Percentiles rank a stretch among this genome's conserved stretches.
These are phyloP conservation scores for Plagiodera versicolora DNA, from an alignment of 2,888 invertebrate genomes.

Conservation along the genomic window DNA sequence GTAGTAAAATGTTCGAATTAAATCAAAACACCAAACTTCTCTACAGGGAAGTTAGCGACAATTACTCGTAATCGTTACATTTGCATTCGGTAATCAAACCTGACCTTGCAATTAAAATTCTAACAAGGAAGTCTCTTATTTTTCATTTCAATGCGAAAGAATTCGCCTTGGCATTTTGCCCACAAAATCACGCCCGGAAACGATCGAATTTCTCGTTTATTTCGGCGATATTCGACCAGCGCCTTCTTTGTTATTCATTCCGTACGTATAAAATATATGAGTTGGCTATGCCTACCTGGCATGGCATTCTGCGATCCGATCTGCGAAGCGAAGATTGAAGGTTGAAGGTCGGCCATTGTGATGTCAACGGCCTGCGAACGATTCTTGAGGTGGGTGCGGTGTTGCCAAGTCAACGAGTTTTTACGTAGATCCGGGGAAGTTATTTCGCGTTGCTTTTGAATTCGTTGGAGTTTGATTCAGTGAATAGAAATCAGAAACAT, in stretches of 20 bases:
- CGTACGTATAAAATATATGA: too few species aligned
- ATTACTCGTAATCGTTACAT: too few species aligned
- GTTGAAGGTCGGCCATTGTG: constrained; percentile 55
- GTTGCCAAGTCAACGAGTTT: too few species aligned
- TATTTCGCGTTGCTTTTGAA: too few species aligned
- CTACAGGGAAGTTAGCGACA: too few species aligned
- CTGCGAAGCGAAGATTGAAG: constrained; percentile 41
- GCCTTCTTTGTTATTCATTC: constrained; percentile 25
- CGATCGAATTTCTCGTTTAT: constrained; percentile 22
- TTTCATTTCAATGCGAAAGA: constrained; percentile 3
- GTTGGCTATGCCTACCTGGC: constrained; percentile 40
- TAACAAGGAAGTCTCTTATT: constrained; percentile 31
- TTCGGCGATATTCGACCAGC: neutral
- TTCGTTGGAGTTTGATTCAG: too few species aligned
- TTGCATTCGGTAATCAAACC: constrained; percentile 12
- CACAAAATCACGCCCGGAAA: constrained; percentile 31
- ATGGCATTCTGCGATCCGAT: constrained; percentile 43
- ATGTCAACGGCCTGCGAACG: constrained; percentile 54
- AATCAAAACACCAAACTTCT: too few species aligned
- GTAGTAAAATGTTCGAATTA: too few species aligned
- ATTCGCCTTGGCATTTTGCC: constrained; percentile 31
- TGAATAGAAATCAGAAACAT: too few species aligned
- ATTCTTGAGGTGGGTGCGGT: constrained; percentile 34
- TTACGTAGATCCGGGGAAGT: constrained; percentile 17
- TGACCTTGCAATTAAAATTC: constrained; percentile 22